Evolutionary conservation across 2,113 vertebrate genomes (phyloP).

Genomic region (Meles meles): DNA sequence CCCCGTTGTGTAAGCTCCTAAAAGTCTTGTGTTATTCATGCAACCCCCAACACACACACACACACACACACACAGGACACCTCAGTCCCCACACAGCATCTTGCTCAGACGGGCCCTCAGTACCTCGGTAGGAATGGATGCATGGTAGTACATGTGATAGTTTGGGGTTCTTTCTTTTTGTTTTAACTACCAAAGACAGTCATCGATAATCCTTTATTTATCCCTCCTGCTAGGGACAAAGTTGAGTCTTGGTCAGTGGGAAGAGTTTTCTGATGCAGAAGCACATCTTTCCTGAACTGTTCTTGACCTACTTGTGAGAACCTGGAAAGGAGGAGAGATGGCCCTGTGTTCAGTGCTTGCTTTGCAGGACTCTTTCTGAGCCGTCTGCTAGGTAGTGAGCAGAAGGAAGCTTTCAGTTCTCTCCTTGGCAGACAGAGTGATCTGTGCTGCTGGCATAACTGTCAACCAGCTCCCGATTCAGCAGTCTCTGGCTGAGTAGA

Average conservation of each 20-base stretch:
- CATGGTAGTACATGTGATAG: background rate
- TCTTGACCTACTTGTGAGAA: slow-evolving; percentile 35
- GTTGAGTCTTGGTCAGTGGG: background rate
- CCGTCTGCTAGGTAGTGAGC: background rate
- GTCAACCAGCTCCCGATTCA: background rate
- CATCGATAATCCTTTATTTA: background rate
- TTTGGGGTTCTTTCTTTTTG: background rate
- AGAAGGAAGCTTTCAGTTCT: slow-evolving; percentile 13
- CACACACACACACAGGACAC: background rate
- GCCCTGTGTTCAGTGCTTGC: background rate
- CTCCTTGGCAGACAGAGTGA: slow-evolving; percentile 16
- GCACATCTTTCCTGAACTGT: background rate
- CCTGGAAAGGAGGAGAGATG: background rate
- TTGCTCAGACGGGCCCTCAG: background rate
- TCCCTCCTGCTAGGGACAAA: background rate
- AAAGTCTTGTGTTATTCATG: background rate
- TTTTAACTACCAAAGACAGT: background rate
- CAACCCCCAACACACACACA: background rate
- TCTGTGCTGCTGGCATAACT: background rate
- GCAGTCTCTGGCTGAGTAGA: background rate
- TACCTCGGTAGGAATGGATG: background rate
- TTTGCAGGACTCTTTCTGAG: background rate
- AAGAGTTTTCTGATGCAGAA: background rate
- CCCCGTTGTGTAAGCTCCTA: background rate
- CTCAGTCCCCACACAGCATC: background rate